Percentiles rank a stretch among this genome's conserved stretches.
Conservation (phyloP, 1,140 invertebrate genomes). For the Euwallacea fornicatus region DNA sequence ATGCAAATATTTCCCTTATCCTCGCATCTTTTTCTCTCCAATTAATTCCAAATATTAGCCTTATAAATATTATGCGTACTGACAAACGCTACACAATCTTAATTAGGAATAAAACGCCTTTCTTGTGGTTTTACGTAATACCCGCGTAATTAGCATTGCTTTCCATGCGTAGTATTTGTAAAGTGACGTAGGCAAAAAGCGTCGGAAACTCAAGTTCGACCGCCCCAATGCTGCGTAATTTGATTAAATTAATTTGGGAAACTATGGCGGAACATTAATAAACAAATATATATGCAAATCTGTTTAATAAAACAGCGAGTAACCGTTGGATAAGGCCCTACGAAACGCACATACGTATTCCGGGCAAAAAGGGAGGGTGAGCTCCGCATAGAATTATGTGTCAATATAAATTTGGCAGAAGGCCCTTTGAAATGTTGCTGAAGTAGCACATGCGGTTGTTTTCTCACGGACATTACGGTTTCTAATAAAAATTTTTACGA, state of each 20-base stretch:
- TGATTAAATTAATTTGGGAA: slow-evolving; percentile 5
- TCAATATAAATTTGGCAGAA: slow-evolving; percentile 51
- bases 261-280: slow-evolving; percentile 11
- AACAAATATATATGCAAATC: slow-evolving; percentile 27
- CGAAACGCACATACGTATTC: slow-evolving; percentile 13
- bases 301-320: slow-evolving; percentile 23
- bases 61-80: no score
- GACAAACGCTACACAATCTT: no score
- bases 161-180: no score
- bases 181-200: no score
- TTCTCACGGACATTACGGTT: slow-evolving; percentile 50
- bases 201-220: no score
- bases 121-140: no score
- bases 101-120: no score
- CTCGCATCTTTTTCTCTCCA: no score
- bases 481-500: slow-evolving; percentile 43
- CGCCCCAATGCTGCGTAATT: neutral
- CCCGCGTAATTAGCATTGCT: no score
- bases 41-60: no score
- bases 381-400: slow-evolving; percentile 46
- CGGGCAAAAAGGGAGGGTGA: slow-evolving; percentile 22
- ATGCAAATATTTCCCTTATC: no score
- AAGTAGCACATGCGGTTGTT: slow-evolving; percentile 45
- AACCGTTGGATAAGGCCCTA: slow-evolving; percentile 14
- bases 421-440: slow-evolving; percentile 42